Base-by-base conservation (phyloP, 1,140 invertebrate species). In the Philaenus spumarius region DNA sequence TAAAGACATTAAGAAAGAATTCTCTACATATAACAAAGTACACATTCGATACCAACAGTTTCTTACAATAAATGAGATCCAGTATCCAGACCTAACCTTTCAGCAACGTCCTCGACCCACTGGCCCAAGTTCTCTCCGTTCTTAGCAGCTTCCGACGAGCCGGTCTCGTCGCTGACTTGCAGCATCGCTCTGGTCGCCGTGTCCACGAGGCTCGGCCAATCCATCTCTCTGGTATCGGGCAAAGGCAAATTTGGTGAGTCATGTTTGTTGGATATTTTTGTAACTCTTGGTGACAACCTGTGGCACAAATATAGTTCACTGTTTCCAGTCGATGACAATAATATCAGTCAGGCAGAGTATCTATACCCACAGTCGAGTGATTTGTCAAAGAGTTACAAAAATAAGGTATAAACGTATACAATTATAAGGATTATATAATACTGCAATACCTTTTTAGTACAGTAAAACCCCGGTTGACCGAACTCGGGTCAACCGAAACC, bases 171-270 rank as follows among this genome's bases (percentile, higher is more conserved):
- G 48, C 46, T 66, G 62, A 79, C 77, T 69, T 79, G 77, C 63
- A 84, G 75, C 74, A 89, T 84, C 22, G 85, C 85, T 59, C 82
- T 77, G 1, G 83, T 86, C 19, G 87, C 87, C 11, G 86, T 86
- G 66, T 88, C 83, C 4, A 90, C 86, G 14, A 91, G 75, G 69
- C 81, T 82, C 7, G 82, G 80, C 88, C 87, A 90, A 69, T 90
- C 86, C 59, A 87, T 78, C 22, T 83, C 79, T 11, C 74, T 67
- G 2, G 75, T 71, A 65, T 82, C 81, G 0, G 81, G 79, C 47
- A 84, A 68, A 6, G 81, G 80, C 43, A 78, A 69, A 23, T 70
- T 30, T 3, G 26, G 3, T 9, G 26, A 30, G 9, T 30, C 26
- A 30, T 30, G 26, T 30, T 30, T 62, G 50, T 63, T 51, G 24